These are phyloP conservation scores for Cataglyphis hispanica DNA, from an alignment of 1,140 invertebrate species.

Conservation along the genomic window DNA sequence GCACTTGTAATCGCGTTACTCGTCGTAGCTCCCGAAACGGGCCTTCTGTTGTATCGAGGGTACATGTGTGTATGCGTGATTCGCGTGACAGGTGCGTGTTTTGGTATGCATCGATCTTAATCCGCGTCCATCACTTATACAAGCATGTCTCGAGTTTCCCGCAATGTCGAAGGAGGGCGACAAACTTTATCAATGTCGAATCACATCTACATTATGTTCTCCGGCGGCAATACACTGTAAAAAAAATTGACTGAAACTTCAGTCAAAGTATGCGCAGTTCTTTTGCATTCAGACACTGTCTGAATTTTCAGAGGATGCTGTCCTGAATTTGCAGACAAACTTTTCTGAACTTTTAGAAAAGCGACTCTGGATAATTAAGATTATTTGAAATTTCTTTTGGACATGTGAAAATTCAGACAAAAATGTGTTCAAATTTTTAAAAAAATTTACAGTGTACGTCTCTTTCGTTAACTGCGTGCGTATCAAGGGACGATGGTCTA, in stretches of 20 bases:
- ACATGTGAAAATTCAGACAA: no score
- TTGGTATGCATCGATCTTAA: slow-evolving; percentile 40
- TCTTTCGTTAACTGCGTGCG: slow-evolving; percentile 2
- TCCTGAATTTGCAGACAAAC: no score
- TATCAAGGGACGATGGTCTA: not conserved
- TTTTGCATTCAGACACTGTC: no score
- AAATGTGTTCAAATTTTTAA: no score
- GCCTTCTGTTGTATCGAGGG: slow-evolving; percentile 8
- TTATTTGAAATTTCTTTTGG: no score
- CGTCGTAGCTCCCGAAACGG: not conserved
- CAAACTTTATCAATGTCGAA: slow-evolving; percentile 47
- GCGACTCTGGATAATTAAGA: no score
- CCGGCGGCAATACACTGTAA: not conserved
- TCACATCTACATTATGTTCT: slow-evolving; percentile 37
- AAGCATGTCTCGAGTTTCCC: slow-evolving; percentile 32
- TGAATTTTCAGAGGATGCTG: no score
- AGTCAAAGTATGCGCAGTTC: no score
- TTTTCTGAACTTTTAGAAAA: no score
- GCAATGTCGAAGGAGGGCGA: slow-evolving; percentile 28
- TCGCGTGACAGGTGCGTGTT: slow-evolving; percentile 30
- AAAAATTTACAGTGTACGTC: no score
- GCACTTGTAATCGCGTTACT: slow-evolving; percentile 40
- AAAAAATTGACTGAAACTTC: no score
- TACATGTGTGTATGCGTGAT: not conserved
- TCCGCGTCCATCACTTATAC: not conserved